phyloP scores from a whole-genome alignment of 2,888 invertebrate genomes.

The Argyra leucocephala region DNA sequence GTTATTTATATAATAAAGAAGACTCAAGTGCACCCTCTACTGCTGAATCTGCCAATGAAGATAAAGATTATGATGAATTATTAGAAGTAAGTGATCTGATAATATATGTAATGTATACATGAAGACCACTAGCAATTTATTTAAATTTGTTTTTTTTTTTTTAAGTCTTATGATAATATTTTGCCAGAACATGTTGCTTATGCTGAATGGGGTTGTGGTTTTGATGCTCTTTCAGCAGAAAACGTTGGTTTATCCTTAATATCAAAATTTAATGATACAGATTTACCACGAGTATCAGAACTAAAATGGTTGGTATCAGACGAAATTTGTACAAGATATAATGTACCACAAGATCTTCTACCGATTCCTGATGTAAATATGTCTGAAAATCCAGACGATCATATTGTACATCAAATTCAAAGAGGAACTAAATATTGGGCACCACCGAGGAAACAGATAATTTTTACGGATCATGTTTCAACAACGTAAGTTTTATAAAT shows the following conservation, averaged over 20 bases:
- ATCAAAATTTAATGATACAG: slow-evolving; percentile 64
- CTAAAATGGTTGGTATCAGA: slow-evolving; percentile 73
- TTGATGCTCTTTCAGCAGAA: slow-evolving; percentile 60
- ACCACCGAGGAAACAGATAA: slow-evolving; percentile 72
- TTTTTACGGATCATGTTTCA: slow-evolving; percentile 63
- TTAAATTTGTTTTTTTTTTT: background rate
- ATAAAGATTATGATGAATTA: background rate
- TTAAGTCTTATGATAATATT: slow-evolving; percentile 14
- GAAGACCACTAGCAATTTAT: no score
- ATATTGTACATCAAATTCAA: slow-evolving; percentile 44
- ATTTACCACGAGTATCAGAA: slow-evolving; percentile 66
- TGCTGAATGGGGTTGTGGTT: slow-evolving; percentile 33
- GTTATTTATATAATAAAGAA: slow-evolving; percentile 8
- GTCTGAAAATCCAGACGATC: slow-evolving; percentile 55
- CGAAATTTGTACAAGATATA: slow-evolving; percentile 39
- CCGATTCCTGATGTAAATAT: slow-evolving; percentile 61
- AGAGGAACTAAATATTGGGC: slow-evolving; percentile 76
- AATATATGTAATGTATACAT: background rate
- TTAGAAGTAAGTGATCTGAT: background rate
- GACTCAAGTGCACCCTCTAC: background rate
- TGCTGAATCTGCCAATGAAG: slow-evolving; percentile 10
- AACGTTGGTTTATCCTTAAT: slow-evolving; percentile 68
- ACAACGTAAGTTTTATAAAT: slow-evolving; percentile 34
- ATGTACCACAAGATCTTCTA: slow-evolving; percentile 66
- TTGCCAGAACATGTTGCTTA: slow-evolving; percentile 29